phyloP scores from a whole-genome alignment of 92 coral and sea anemone genomes.

The Pocillopora grandis region DNA sequence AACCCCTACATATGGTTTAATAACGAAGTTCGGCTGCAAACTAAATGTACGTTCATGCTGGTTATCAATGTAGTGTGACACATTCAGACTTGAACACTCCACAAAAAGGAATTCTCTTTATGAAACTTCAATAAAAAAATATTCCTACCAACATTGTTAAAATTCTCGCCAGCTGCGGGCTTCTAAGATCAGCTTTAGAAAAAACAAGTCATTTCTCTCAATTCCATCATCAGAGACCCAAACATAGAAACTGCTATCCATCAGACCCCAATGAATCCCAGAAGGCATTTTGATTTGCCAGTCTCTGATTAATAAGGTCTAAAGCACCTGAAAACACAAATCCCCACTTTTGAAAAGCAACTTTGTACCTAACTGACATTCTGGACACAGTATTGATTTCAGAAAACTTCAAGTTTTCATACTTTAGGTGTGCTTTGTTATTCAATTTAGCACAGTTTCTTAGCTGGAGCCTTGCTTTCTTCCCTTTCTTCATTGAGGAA shows the following conservation, averaged over 20 bases:
- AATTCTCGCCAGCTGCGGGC: too few species aligned
- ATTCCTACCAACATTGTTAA: too few species aligned
- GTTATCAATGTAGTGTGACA: too few species aligned
- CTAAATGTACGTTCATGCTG: too few species aligned
- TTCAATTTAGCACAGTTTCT: neutral
- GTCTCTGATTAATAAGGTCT: constrained; percentile 70
- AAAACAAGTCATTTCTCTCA: too few species aligned
- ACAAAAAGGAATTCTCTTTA: too few species aligned
- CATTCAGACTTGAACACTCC: too few species aligned
- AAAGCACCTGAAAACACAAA: constrained; percentile 64
- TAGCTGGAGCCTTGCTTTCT: neutral
- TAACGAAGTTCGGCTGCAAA: too few species aligned
- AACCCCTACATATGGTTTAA: too few species aligned
- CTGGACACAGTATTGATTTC: constrained; percentile 53
- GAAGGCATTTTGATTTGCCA: constrained; percentile 68
- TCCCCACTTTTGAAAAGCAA: constrained; percentile 76
- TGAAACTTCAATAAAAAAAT: too few species aligned
- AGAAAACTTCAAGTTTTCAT: constrained; percentile 42
- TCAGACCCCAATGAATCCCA: constrained; percentile 31
- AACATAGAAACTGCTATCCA: neutral
- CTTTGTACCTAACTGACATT: constrained; percentile 59
- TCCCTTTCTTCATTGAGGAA: neutral
- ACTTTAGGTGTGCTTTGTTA: constrained; percentile 3
- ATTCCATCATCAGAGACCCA: too few species aligned
- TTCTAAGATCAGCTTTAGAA: too few species aligned